phyloP scores from a whole-genome alignment of 2,113 vertebrate species.

The Catharus minimus region DNA sequence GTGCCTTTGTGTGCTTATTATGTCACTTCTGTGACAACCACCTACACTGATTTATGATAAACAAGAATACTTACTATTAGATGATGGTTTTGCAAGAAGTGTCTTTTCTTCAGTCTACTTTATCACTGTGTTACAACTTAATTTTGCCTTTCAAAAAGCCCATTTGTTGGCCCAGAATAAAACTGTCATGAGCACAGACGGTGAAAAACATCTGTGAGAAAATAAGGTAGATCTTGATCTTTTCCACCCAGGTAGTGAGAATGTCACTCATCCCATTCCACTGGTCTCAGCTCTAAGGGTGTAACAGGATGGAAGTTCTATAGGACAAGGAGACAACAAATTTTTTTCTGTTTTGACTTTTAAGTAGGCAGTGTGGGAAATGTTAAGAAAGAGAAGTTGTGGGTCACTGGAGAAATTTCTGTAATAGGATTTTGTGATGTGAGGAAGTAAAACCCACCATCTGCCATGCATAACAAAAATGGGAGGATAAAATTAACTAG shows the following conservation, averaged over 20 bases:
- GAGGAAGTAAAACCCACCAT: background rate
- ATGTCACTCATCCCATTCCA: background rate
- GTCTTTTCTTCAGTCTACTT: background rate
- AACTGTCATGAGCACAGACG: background rate
- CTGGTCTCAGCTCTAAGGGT: background rate
- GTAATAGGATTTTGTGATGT: background rate
- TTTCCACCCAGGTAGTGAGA: background rate
- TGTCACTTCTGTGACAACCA: background rate
- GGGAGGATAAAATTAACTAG: background rate
- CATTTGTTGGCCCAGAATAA: background rate
- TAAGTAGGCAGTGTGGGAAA: background rate
- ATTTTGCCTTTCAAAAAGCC: background rate
- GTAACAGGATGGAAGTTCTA: background rate
- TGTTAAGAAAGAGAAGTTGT: background rate
- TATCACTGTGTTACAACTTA: background rate
- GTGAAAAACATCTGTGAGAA: background rate
- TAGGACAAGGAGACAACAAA: background rate
- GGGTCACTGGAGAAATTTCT: background rate
- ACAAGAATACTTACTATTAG: background rate
- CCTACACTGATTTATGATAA: background rate
- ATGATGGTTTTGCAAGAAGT: background rate
- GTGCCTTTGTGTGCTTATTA: background rate
- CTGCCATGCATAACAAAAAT: slow-evolving; percentile 1
- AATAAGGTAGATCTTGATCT: background rate
- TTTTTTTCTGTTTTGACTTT: background rate